These are phyloP conservation scores for Tenualosa thibaudeaui DNA, from an alignment of 2,797 vertebrate genomes.

Conservation along the genomic window DNA sequence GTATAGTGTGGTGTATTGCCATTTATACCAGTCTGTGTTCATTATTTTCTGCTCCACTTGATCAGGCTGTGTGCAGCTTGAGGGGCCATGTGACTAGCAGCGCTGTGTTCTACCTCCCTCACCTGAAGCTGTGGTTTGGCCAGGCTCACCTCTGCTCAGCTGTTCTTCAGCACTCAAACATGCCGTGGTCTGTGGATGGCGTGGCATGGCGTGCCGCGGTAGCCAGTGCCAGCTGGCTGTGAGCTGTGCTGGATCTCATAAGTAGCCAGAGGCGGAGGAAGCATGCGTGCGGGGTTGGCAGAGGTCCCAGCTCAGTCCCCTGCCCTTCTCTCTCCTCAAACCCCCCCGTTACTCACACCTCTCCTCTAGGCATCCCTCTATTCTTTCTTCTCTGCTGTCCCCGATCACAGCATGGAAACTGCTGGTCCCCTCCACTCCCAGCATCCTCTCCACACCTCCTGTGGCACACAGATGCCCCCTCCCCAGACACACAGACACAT, in stretches of 20 bases:
- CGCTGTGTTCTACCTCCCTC: not conserved
- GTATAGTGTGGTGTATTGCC: not conserved
- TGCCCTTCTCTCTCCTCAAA: not conserved
- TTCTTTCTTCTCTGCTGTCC: constrained; percentile 42
- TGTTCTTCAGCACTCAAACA: not conserved
- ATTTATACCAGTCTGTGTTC: not conserved
- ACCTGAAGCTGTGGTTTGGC: not conserved
- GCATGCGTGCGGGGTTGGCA: not conserved
- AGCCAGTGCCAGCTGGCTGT: constrained; percentile 5
- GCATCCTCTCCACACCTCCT: not conserved
- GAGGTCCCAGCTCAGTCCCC: not conserved
- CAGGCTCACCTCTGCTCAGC: not conserved
- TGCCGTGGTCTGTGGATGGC: not conserved
- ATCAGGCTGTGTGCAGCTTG: not conserved
- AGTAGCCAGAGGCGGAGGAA: not conserved
- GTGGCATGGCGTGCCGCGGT: constrained; percentile 4
- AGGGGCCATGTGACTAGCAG: not conserved
- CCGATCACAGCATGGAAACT: constrained; percentile 62
- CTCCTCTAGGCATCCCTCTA: constrained; percentile 45
- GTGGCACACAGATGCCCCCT: not conserved
- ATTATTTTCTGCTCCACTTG: not conserved
- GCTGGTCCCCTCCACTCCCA: constrained; percentile 48
- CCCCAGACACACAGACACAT: not conserved
- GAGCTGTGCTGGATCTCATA: not conserved
- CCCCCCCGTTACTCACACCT: not conserved